Conservation (phyloP, 2,888 invertebrate species). For the Troides aeacus region DNA sequence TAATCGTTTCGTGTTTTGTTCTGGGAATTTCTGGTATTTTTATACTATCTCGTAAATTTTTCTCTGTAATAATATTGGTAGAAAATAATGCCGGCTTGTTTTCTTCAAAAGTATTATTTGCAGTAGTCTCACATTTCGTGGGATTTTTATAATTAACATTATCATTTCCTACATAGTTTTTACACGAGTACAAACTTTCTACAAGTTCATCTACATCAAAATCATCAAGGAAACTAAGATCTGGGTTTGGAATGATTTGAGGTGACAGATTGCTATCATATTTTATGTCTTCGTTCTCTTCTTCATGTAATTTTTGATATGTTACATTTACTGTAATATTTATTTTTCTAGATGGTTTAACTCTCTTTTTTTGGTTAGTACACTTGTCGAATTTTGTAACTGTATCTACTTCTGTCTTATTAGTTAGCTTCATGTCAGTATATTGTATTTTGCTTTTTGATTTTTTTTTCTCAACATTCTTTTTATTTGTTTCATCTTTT, state of each 20-base stretch:
- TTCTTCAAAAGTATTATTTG: background rate
- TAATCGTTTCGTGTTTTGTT: background rate
- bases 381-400: background rate
- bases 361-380: constrained; percentile 20
- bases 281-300: constrained; percentile 33
- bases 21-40: background rate
- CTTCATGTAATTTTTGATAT: constrained; percentile 35
- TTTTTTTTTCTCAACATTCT: background rate
- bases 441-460: background rate
- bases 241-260: constrained; percentile 34
- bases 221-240: constrained; percentile 63
- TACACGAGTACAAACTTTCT: constrained; percentile 41
- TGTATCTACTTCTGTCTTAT: background rate
- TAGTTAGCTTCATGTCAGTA: background rate
- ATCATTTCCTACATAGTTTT: constrained; percentile 15
- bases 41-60: constrained; percentile 11
- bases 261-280: constrained; percentile 9
- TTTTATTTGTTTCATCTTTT: background rate
- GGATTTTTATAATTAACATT: background rate
- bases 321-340: constrained; percentile 52
- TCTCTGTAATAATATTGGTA: background rate
- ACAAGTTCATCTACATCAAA: constrained; percentile 64
- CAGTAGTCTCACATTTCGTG: background rate
- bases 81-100: background rate
- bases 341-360: constrained; percentile 40